Evolutionary conservation across 2,888 invertebrate species (phyloP).

Genomic region (Mesorhabditis spiculigera): DNA sequence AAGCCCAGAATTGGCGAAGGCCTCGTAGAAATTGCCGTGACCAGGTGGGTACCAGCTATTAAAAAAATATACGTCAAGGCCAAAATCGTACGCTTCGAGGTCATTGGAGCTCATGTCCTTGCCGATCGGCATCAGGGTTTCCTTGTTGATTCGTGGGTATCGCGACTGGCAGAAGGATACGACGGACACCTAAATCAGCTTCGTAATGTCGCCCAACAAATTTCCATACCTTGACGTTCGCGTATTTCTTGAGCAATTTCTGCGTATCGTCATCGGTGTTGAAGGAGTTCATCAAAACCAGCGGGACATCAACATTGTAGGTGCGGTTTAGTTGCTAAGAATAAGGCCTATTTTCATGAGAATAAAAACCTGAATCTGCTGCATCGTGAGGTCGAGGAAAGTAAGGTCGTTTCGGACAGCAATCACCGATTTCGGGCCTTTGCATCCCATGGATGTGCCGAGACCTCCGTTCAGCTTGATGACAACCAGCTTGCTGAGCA

Average conservation of each 20-base stretch:
- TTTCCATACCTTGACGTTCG: constrained; percentile 43
- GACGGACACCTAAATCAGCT: constrained; percentile 71
- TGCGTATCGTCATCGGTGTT: constrained; percentile 98
- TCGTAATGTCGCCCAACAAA: not conserved
- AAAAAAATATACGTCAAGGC: constrained; percentile 7
- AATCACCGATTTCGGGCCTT: constrained; percentile 88
- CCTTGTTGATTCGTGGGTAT: constrained; percentile 89
- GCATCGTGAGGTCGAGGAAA: constrained; percentile 89
- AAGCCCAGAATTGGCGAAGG: constrained; percentile 87
- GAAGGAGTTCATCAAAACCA: constrained; percentile 99
- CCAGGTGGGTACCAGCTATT: constrained; percentile 92
- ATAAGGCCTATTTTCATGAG: not conserved
- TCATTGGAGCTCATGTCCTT: constrained; percentile 74
- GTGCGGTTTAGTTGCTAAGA: constrained; percentile 74
- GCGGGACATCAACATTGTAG: constrained; percentile 88
- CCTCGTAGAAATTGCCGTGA: constrained; percentile 97
- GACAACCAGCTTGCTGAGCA: constrained; percentile 85
- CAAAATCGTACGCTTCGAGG: constrained; percentile 71
- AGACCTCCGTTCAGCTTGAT: constrained; percentile 92
- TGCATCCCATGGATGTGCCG: constrained; percentile 95
- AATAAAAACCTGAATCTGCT: constrained; percentile 81
- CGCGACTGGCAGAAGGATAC: constrained; percentile 96
- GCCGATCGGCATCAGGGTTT: constrained; percentile 85
- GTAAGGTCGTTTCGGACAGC: constrained; percentile 88
- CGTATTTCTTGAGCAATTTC: constrained; percentile 85